Evolutionary conservation across 1,140 invertebrate species (phyloP).

Genomic region (Platyscapa corneri): DNA sequence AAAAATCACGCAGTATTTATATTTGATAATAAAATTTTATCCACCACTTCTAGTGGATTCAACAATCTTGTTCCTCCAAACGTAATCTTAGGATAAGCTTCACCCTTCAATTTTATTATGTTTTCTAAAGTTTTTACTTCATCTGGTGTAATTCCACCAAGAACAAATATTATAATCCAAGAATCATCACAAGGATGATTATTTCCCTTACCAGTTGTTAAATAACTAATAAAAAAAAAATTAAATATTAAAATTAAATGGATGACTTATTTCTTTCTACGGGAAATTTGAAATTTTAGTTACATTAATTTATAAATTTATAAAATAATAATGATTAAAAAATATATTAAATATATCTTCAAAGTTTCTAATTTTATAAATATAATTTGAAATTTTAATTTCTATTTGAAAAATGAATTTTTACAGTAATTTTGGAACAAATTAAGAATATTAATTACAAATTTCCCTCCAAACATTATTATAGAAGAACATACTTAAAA

Average conservation of each 20-base stretch:
- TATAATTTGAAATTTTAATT: too few relatives aligned
- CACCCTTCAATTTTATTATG: constrained; percentile 50
- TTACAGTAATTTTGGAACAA: too few relatives aligned
- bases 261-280: not conserved
- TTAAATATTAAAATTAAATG: not conserved
- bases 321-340: not conserved
- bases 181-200: constrained; percentile 76
- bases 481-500: constrained; percentile 65
- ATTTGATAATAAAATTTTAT: constrained; percentile 64
- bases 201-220: constrained; percentile 63
- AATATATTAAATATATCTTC: not conserved
- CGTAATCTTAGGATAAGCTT: constrained; percentile 60
- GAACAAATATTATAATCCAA: constrained; percentile 76
- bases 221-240: constrained; percentile 63
- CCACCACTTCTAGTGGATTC: constrained; percentile 66
- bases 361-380: not conserved
- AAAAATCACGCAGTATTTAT: constrained; percentile 50
- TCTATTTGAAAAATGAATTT: too few relatives aligned
- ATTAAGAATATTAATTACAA: not conserved
- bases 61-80: constrained; percentile 67
- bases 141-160: constrained; percentile 78
- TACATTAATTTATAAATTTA: not conserved
- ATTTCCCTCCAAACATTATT: not conserved
- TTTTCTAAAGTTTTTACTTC: constrained; percentile 71
- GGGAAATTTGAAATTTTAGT: not conserved